Percentiles rank a stretch among this genome's conserved stretches.
Evolutionary conservation across 1,140 invertebrate species (phyloP).

Genomic region (Musca domestica): DNA sequence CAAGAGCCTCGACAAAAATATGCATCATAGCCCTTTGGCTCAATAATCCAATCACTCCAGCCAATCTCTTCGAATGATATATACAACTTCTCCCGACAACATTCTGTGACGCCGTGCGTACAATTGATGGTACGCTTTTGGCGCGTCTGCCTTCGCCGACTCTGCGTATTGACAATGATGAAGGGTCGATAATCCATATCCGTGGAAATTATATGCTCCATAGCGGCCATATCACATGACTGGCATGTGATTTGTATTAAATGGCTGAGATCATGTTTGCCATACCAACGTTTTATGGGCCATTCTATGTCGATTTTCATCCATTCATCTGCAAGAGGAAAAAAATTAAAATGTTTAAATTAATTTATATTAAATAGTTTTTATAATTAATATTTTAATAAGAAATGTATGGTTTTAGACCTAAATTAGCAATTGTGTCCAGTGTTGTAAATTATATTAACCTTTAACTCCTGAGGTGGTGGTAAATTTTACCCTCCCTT

Average conservation of each 20-base stretch:
- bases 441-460: no score
- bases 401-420: no score
- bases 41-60: slow-evolving; percentile 85
- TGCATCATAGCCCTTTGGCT: slow-evolving; percentile 75
- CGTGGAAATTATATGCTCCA: slow-evolving; percentile 57
- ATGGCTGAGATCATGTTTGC: slow-evolving; percentile 63
- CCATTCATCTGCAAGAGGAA: slow-evolving; percentile 69
- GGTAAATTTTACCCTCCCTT: no score
- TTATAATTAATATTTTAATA: no score
- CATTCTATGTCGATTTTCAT: slow-evolving; percentile 73
- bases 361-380: neutral
- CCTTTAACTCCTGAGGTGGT: no score
- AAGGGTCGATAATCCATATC: slow-evolving; percentile 68
- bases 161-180: slow-evolving; percentile 69
- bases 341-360: slow-evolving; percentile 6
- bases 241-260: slow-evolving; percentile 73
- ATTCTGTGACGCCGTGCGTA: slow-evolving; percentile 67
- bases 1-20: slow-evolving; percentile 83
- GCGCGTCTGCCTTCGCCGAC: slow-evolving; percentile 57
- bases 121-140: slow-evolving; percentile 70
- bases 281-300: slow-evolving; percentile 71
- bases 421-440: no score
- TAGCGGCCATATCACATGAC: slow-evolving; percentile 64
- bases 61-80: slow-evolving; percentile 81
- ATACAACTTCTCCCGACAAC: slow-evolving; percentile 78